Evolutionary conservation across 2,888 invertebrate genomes (phyloP).

Genomic region (Amblyjoppa proteus): DNA sequence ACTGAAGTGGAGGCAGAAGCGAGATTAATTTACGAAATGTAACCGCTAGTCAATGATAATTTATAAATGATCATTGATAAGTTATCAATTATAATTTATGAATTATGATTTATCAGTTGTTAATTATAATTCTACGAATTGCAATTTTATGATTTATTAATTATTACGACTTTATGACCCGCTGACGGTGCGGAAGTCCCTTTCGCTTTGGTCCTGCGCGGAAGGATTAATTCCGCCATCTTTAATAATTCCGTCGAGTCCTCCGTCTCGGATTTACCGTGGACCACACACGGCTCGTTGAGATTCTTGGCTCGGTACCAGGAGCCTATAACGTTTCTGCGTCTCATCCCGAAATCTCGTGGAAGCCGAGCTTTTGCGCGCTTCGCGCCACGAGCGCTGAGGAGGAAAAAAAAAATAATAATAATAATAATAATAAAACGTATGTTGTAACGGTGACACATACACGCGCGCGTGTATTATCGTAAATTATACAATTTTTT

Average conservation of each 20-base stretch:
- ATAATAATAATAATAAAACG: background rate
- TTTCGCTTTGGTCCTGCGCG: background rate
- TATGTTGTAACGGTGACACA: background rate
- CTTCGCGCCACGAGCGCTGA: background rate
- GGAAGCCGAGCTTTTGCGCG: slow-evolving; percentile 16
- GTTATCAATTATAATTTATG: too few relatives aligned
- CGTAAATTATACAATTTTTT: slow-evolving; percentile 8
- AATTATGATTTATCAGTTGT: too few relatives aligned
- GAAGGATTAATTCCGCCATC: background rate
- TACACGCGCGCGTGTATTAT: background rate
- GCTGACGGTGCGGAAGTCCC: background rate
- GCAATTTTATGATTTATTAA: background rate
- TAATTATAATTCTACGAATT: too few relatives aligned
- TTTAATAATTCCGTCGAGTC: slow-evolving; percentile 27
- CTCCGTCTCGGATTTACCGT: slow-evolving; percentile 15
- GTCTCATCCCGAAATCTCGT: background rate
- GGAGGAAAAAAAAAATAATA: background rate
- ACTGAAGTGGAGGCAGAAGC: too few relatives aligned
- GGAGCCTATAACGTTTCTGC: slow-evolving; percentile 9
- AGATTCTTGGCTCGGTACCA: slow-evolving; percentile 65
- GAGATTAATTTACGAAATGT: too few relatives aligned
- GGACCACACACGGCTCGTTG: slow-evolving; percentile 65
- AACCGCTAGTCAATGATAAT: too few relatives aligned
- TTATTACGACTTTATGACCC: background rate
- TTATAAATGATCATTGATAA: too few relatives aligned